These are phyloP conservation scores for Nomia melanderi DNA, from an alignment of 1,140 invertebrate species.

Conservation along the genomic window DNA sequence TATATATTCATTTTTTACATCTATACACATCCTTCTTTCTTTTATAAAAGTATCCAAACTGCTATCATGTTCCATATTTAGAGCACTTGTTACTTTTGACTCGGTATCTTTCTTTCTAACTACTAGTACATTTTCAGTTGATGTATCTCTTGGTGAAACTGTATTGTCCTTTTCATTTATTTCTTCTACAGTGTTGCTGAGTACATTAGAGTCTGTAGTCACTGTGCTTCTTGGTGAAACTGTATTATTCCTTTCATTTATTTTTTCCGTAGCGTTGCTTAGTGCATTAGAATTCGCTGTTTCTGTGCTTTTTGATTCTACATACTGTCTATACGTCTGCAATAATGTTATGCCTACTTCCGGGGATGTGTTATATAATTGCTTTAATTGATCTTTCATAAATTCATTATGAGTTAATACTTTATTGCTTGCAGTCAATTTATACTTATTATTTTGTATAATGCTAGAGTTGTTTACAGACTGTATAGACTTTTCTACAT, in stretches of 20 bases:
- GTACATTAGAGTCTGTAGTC: background rate
- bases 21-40: conserved; percentile 63
- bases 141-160: background rate
- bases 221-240: background rate
- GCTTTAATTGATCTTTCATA: conserved; percentile 43
- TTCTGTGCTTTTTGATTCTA: conserved; percentile 13
- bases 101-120: background rate
- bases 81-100: background rate
- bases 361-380: conserved; percentile 1
- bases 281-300: background rate
- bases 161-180: background rate
- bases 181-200: background rate
- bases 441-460: background rate
- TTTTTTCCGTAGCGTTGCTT: background rate
- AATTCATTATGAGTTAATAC: conserved; percentile 54
- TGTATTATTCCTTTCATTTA: background rate
- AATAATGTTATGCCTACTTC: conserved; percentile 35
- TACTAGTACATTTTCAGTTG: background rate
- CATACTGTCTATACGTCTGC: conserved; percentile 31
- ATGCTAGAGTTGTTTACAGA: conserved; percentile 27
- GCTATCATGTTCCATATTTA: background rate
- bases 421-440: background rate
- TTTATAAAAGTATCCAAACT: conserved; percentile 57
- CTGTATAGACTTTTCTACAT: background rate
- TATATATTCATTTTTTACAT: conserved; percentile 76